phyloP scores from a whole-genome alignment of 2,113 vertebrate genomes.

The Amblyopsis rosae region DNA sequence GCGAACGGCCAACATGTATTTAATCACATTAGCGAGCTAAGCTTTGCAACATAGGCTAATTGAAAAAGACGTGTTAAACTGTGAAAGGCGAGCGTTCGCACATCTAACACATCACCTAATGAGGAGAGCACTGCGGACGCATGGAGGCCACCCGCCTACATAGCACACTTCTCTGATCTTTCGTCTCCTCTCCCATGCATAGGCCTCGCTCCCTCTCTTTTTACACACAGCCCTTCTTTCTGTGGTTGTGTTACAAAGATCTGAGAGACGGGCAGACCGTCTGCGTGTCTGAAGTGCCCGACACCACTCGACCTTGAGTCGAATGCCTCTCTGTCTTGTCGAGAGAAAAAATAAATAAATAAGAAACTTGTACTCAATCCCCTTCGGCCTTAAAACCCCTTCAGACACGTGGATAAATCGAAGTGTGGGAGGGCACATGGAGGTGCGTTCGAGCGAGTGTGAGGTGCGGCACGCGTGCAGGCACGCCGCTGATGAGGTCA shows the following conservation, averaged over 20 bases:
- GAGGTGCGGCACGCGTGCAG: slow-evolving; percentile 13
- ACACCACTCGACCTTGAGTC: slow-evolving; percentile 5
- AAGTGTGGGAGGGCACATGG: not conserved
- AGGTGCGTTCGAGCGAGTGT: too few species aligned
- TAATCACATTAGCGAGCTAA: slow-evolving; percentile 33
- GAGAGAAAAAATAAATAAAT: not conserved
- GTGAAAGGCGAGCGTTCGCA: slow-evolving; percentile 16
- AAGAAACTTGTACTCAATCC: not conserved
- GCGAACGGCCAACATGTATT: slow-evolving; percentile 32
- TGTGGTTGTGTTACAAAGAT: not conserved
- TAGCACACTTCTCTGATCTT: not conserved
- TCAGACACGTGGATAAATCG: not conserved
- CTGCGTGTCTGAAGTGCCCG: slow-evolving; percentile 5
- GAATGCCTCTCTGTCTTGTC: not conserved
- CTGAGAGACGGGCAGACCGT: slow-evolving; percentile 4
- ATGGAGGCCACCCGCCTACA: not conserved
- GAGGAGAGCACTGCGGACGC: not conserved
- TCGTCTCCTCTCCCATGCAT: not conserved
- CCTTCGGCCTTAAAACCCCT: not conserved
- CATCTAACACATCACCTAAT: slow-evolving; percentile 16
- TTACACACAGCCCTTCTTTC: not conserved
- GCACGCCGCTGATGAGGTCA: slow-evolving; percentile 27
- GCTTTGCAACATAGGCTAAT: slow-evolving; percentile 28
- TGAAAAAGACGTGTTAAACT: slow-evolving; percentile 8
- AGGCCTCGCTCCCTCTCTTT: not conserved